Evolutionary conservation across 1,140 invertebrate genomes (phyloP).

Genomic region (Centruroides vittatus): DNA sequence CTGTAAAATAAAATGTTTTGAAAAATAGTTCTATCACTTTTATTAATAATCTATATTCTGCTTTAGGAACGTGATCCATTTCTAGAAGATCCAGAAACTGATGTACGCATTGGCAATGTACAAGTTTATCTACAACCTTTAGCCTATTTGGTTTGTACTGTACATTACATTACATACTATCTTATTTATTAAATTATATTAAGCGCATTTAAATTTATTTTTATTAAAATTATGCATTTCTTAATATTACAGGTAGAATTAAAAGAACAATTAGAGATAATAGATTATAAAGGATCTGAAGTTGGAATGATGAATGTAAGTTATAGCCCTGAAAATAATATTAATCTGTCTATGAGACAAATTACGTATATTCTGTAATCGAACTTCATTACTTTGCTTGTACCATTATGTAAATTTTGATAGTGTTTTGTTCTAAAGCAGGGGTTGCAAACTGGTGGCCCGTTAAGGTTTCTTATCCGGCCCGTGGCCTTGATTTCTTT

Average conservation of each 20-base stretch:
- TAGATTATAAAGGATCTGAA: conserved; percentile 37
- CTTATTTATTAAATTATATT: too few species aligned
- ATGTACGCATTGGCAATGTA: conserved; percentile 42
- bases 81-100: conserved; percentile 37
- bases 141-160: conserved; percentile 33
- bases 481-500: too few species aligned
- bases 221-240: too few species aligned
- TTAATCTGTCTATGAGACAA: not conserved
- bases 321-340: not conserved
- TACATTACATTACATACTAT: too few species aligned
- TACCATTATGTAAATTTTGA: too few species aligned
- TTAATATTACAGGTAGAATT: conserved; percentile 30
- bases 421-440: too few species aligned
- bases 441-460: too few species aligned
- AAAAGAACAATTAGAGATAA: conserved; percentile 39
- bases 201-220: too few species aligned
- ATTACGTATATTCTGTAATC: conserved; percentile 3
- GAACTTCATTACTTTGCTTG: too few species aligned
- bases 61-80: conserved; percentile 44
- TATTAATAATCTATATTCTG: too few species aligned
- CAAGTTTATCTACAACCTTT: conserved; percentile 41
- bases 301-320: conserved; percentile 40
- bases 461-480: too few species aligned
- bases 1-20: conserved; percentile 7
- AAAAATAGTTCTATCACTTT: too few species aligned